A percentile compares a stretch with the other conserved stretches of the same genome.
phyloP scores from a whole-genome alignment of 1,140 invertebrate species.

The Chironomus striatipennis region DNA sequence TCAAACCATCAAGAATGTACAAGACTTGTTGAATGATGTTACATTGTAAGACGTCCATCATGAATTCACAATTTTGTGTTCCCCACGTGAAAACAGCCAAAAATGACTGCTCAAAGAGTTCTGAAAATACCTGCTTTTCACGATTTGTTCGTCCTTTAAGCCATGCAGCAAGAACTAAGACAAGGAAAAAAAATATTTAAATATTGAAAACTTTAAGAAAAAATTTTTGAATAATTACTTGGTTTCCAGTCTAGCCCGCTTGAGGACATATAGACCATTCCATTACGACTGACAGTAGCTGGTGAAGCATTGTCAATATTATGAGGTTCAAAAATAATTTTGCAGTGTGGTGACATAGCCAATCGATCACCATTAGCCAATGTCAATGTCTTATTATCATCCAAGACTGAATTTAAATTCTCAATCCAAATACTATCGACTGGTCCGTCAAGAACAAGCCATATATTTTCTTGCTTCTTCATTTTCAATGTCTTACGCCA shows the following conservation, averaged over 20 bases:
- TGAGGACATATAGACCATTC: conserved; percentile 97
- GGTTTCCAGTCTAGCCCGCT: conserved; percentile 88
- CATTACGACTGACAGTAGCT: conserved; percentile 89
- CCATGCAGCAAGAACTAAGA: conserved; percentile 61
- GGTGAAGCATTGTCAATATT: conserved; percentile 96
- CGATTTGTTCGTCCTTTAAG: conserved; percentile 61
- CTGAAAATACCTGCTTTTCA: conserved; percentile 66
- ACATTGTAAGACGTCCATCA: conserved; percentile 83
- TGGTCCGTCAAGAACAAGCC: conserved; percentile 90
- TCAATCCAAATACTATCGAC: conserved; percentile 97
- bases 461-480: conserved; percentile 80
- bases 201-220: background rate
- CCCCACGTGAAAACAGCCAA: conserved; percentile 67
- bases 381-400: conserved; percentile 91
- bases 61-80: conserved; percentile 69
- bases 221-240: conserved; percentile 38
- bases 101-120: conserved; percentile 76
- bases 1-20: conserved; percentile 74
- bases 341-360: conserved; percentile 83
- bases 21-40: conserved; percentile 80
- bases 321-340: conserved; percentile 94
- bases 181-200: conserved; percentile 16
- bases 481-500: conserved; percentile 89
- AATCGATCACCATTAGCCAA: conserved; percentile 90
- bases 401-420: conserved; percentile 91